A percentile compares a stretch with the other conserved stretches of the same genome.
These are phyloP conservation scores for Archilochus colubris DNA, from an alignment of 2,113 vertebrate species.

Conservation along the genomic window DNA sequence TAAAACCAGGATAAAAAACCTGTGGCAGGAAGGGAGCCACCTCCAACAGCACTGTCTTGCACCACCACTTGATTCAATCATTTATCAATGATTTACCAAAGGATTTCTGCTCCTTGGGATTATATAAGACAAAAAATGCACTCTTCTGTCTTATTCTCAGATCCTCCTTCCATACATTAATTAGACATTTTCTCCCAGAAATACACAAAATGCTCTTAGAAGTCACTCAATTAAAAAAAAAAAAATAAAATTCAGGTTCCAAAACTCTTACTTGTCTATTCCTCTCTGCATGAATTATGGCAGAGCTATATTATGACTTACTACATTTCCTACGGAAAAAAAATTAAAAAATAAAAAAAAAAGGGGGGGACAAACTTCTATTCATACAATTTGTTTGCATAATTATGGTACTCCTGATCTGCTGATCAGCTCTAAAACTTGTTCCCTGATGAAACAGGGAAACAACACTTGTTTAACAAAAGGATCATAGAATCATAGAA, in stretches of 20 bases:
- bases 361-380: neutral
- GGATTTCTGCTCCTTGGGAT: neutral
- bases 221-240: neutral
- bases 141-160: neutral
- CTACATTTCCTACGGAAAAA: neutral
- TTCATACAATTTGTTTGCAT: neutral
- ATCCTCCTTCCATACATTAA: neutral
- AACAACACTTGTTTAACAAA: neutral
- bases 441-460: neutral
- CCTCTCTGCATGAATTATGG: neutral
- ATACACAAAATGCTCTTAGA: neutral
- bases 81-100: neutral
- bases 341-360: neutral
- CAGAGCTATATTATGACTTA: neutral
- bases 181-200: neutral
- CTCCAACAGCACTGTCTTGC: neutral
- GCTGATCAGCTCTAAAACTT: neutral
- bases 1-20: neutral
- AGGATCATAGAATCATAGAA: no score
- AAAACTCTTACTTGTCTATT: neutral
- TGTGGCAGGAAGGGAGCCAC: neutral
- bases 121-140: neutral
- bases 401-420: neutral
- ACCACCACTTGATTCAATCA: neutral
- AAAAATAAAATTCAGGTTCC: neutral